phyloP scores from a whole-genome alignment of 2,113 vertebrate genomes.

The Actenoides lindsayi region DNA sequence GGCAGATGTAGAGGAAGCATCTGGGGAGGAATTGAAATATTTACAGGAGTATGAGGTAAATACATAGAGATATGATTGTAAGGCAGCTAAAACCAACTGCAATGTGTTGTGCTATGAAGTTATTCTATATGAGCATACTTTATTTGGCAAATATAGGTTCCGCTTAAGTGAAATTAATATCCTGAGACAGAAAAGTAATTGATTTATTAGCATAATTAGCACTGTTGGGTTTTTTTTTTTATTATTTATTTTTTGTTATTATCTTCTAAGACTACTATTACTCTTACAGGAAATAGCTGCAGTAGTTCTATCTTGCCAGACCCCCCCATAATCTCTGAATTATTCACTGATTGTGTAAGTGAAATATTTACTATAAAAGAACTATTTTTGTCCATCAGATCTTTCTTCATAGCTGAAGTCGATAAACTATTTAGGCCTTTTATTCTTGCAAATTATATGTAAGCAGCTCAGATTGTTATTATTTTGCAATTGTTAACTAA shows the following conservation, averaged over 20 bases:
- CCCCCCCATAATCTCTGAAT: not conserved
- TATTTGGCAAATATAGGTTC: not conserved
- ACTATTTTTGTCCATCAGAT: not conserved
- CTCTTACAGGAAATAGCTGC: not conserved
- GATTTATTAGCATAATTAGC: not conserved
- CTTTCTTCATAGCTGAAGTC: not conserved
- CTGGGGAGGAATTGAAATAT: not conserved
- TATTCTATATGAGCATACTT: not conserved
- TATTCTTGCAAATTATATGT: not conserved
- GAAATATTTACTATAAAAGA: not conserved
- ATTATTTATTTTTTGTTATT: not conserved
- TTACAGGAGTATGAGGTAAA: not conserved
- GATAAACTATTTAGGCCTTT: not conserved
- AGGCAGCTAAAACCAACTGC: not conserved
- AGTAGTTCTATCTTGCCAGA: not conserved
- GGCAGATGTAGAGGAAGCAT: not conserved
- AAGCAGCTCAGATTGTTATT: not conserved
- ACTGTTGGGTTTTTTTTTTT: accelerated
- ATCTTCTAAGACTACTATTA: not conserved
- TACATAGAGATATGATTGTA: not conserved
- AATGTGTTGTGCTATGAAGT: not conserved
- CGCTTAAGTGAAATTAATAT: not conserved
- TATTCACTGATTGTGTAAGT: not conserved
- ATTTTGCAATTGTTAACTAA: not conserved
- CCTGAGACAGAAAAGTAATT: not conserved